Base-by-base conservation (phyloP, 1,140 invertebrate species). In the Hycleus cichorii region DNA sequence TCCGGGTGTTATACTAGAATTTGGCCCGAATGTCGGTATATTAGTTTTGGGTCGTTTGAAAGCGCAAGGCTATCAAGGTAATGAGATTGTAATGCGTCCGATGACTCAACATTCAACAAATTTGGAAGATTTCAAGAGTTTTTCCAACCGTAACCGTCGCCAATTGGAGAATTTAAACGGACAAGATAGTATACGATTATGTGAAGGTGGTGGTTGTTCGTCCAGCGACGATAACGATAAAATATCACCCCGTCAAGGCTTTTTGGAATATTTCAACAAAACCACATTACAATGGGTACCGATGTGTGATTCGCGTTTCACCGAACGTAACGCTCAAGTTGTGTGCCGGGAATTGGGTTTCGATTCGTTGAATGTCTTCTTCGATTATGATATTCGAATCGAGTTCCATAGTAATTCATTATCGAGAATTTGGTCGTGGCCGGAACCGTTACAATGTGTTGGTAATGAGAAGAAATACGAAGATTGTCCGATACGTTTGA, bases 221-320 rank as follows among this genome's bases (percentile, higher is more conserved):
- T 18, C 18, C 2, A 18, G 7, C 32, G 75, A 69, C 67, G 75
- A 78, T 51, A 76, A 80, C 53, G 66, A 76, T n/a, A 65, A 69
- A 7, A 75, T 75, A 11, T 65, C 75, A 43, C 77, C 74, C 1
- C 82, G 82, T 25, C 85, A 88, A 80, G 89, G 88, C 39, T 99
- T 98, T 69, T 74, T 99, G 38, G 92, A 99, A 76, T 88, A 95
- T 65, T 98, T 91, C 71, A 99, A 99, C 73, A 80, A 78, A 52
- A 98, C 96, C 3, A 96, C 94, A 0, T 75, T 93, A 7, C 93
- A 98, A 72, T 98, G 95, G 93, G 90, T 97, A 40, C 92, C 97
- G 0, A 86, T 98, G 70, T 99, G 97, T 75, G 97, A 99, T 78
- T 81, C 82, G 47, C 80, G 93, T 54, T 99, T 99, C 71, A 96